These are phyloP conservation scores for Sciaenops ocellatus DNA, from an alignment of 2,797 vertebrate genomes.

Conservation along the genomic window DNA sequence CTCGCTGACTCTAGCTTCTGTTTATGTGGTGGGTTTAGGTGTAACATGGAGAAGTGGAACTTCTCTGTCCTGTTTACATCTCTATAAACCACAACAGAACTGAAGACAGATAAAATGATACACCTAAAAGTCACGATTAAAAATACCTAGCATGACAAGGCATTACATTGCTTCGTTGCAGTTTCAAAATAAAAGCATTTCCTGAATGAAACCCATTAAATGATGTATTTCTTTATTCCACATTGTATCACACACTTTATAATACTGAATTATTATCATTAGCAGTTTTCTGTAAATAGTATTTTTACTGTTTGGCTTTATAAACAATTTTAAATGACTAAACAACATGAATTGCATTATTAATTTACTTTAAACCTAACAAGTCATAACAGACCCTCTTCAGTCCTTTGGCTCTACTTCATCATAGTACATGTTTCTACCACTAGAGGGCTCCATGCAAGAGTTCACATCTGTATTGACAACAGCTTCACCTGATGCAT, in stretches of 20 bases:
- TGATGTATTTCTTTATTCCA: no score
- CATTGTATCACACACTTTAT: not conserved
- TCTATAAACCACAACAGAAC: not conserved
- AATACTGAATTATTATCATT: not conserved
- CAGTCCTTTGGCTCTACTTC: not conserved
- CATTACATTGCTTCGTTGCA: no score
- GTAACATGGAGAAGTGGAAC: constrained; percentile 11
- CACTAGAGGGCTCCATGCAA: constrained; percentile 50
- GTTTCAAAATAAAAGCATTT: constrained; percentile 10
- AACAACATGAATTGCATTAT: not conserved
- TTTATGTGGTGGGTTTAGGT: constrained; percentile 27
- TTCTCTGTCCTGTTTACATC: constrained; percentile 1
- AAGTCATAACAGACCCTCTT: not conserved
- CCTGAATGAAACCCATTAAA: no score
- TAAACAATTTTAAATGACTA: not conserved
- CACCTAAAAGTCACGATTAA: not conserved
- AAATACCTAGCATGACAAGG: not conserved
- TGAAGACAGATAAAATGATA: no score
- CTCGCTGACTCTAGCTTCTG: constrained; percentile 13
- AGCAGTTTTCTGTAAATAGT: not conserved
- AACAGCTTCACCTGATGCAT: constrained; percentile 14
- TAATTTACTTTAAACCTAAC: not conserved
- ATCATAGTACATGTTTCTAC: constrained; percentile 13
- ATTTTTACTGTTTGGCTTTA: not conserved
- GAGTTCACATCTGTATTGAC: constrained; percentile 5